A percentile compares a stretch with the other conserved stretches of the same genome.
phyloP scores from a whole-genome alignment of 2,888 invertebrate species.

The Malthinus flaveolus region DNA sequence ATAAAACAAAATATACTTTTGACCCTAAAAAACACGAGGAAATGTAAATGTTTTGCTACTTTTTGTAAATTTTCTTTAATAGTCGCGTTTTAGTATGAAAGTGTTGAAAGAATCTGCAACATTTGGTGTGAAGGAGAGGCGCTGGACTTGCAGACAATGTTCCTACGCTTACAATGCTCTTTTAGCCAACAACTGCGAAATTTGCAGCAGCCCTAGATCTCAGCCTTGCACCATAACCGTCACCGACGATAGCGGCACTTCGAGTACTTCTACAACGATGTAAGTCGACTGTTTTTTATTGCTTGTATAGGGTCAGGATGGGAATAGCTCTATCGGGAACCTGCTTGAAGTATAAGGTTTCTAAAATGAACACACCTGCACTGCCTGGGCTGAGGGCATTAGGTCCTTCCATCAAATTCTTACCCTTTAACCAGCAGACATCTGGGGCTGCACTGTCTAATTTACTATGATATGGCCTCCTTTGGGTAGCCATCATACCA shows the following conservation, averaged over 20 bases:
- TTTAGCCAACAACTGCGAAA: constrained; percentile 79
- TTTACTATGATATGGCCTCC: too few species aligned
- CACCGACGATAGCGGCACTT: constrained; percentile 56
- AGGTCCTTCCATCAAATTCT: too few species aligned
- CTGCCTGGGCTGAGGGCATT: too few species aligned
- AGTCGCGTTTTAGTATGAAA: constrained; percentile 42
- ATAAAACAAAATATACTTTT: constrained; percentile 41
- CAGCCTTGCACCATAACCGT: constrained; percentile 74
- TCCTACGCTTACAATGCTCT: constrained; percentile 86
- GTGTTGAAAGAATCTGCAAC: constrained; percentile 44
- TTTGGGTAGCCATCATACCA: too few species aligned
- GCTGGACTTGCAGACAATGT: constrained; percentile 89
- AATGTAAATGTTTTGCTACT: constrained; percentile 41
- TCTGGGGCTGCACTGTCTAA: too few species aligned
- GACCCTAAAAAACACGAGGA: constrained; percentile 46
- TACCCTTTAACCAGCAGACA: too few species aligned
- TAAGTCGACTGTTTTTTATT: constrained; percentile 20
- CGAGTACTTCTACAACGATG: constrained; percentile 32
- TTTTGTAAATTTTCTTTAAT: background rate
- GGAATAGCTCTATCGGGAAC: too few species aligned
- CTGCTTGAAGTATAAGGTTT: too few species aligned
- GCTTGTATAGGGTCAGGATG: too few species aligned
- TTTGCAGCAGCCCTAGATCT: constrained; percentile 71
- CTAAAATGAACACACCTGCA: too few species aligned
- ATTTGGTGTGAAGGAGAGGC: constrained; percentile 56